phyloP scores from a whole-genome alignment of 2,113 vertebrate species.

The Rhinichthys klamathensis region DNA sequence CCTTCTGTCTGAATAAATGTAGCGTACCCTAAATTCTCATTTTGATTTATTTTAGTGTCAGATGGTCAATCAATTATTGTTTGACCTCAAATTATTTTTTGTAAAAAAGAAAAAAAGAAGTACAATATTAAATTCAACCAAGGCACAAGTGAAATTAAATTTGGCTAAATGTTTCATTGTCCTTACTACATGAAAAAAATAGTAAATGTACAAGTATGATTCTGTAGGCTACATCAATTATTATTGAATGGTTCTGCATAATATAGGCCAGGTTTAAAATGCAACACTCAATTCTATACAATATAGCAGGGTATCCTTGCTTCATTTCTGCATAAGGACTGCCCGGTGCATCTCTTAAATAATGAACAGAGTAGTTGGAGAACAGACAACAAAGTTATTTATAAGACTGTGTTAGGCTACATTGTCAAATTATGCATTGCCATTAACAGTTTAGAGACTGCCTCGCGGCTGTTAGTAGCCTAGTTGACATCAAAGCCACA shows the following conservation, averaged over 20 bases:
- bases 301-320: too few relatives aligned
- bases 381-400: background rate
- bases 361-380: background rate
- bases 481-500: background rate
- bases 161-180: background rate
- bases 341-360: background rate
- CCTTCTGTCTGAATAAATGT: background rate
- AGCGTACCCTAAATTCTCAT: background rate
- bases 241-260: background rate
- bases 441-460: background rate
- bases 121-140: too few relatives aligned
- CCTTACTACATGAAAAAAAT: background rate
- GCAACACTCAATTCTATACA: background rate
- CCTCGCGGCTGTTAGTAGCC: constrained; percentile 3
- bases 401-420: background rate
- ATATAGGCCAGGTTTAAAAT: background rate
- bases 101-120: too few relatives aligned
- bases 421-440: background rate
- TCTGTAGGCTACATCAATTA: background rate
- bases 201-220: background rate
- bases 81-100: background rate
- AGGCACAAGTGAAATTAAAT: too few relatives aligned
- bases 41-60: background rate
- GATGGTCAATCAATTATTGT: background rate
- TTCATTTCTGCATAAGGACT: too few relatives aligned